Base-by-base conservation (phyloP, 2,888 invertebrate species). In the Terebella lapidaria region DNA sequence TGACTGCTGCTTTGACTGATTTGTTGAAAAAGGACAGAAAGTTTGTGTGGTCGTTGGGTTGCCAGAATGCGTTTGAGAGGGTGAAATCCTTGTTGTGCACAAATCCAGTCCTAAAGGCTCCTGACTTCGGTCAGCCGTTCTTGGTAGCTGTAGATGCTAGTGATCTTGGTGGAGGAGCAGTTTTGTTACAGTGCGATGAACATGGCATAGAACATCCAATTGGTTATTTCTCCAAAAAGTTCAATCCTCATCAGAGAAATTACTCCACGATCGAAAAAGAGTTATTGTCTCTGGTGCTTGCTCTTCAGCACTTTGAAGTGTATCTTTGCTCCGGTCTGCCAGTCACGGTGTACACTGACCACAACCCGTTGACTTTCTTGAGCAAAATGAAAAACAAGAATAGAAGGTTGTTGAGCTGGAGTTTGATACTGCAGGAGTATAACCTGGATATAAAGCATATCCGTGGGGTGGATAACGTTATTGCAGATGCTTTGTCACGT, bases 201-300 rank as follows among this genome's bases (percentile, higher is more conserved):
- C 2, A 46, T 4, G 45, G 46, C 18, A 26, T 56, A 4, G 24
- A n/a, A 3, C 56, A 56, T 46, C 56, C 56, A 10, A 26, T 56
- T 25, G 4, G 56, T 46, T 56, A 46, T 20, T 56, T 56, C 45
- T 56, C 56, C 3, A 56, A 56, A 27, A 56, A n/a, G n/a, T n/a
- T n/a, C n/a, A n/a, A n/a, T n/a, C n/a, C n/a, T n/a, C n/a, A n/a
- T n/a, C n/a, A 49, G 22, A 49, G 27, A 26, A 53, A 42, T 58
- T 57, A 58, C 29, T 59, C 60, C 5, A 59, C 60, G 5, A 59
- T 59, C 5, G 60, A 59, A 29, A 59, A 59, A 26, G 60, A 59
- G 26, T 20, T 30, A 30, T 51, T 59, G 59, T 30, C 49, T 20
- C 24, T 59, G 30, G 18, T 59, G 5, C n/a, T 59, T 5, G 25